Evolutionary conservation across 2,797 vertebrate species (phyloP), one percentile per base, ranked within the genome.

Genomic region (Phylloscopus collybita): DNA sequence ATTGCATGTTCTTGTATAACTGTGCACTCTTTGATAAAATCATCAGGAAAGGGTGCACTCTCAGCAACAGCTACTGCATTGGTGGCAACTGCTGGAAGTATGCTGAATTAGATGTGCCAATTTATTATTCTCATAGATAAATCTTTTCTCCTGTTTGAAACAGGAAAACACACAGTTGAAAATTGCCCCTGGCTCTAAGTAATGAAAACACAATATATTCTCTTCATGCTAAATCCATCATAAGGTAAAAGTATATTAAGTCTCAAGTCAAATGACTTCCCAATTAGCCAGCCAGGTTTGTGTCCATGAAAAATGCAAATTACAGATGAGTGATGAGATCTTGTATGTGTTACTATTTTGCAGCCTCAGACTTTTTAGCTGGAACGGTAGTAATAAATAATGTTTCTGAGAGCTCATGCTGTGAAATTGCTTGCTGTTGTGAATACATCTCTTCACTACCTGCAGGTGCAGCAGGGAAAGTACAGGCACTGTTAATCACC

Each of bases 231-330:
- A 93, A 88, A 93, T 82, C 45, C 44, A 71, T 93, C 86, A 88
- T 65, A 97, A 82, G 38, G 67, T 66, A 86, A 75, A 94, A 92
- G 85, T 88, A 26, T 94, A 92, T 93, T 94, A 93, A 93, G 42
- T 62, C 93, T 76, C 92, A 91, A 90, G 83, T 73, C 25, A 95
- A 90, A 93, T 23, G 50, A 59, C 53, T 95, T 92, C 72, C 49
- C 56, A 88, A 69, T 94, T 95, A 95, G 88, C 59, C 88, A 92
- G 38, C 40, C 54, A 81, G 69, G 54, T 94, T 67, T 93, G 64
- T 72, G 79, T 86, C 64, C 72, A 73, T 94, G 79, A 92, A 87
- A 86, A 95, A 94, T 91, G 73, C 61, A 96, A 94, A 92, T 94
- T 91, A 86, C 61, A 86, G 47, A 84, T 92, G 90, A 92, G 27